Conservation (phyloP, 2,797 vertebrate species). For the Mormyrus proboscirostris region DNA sequence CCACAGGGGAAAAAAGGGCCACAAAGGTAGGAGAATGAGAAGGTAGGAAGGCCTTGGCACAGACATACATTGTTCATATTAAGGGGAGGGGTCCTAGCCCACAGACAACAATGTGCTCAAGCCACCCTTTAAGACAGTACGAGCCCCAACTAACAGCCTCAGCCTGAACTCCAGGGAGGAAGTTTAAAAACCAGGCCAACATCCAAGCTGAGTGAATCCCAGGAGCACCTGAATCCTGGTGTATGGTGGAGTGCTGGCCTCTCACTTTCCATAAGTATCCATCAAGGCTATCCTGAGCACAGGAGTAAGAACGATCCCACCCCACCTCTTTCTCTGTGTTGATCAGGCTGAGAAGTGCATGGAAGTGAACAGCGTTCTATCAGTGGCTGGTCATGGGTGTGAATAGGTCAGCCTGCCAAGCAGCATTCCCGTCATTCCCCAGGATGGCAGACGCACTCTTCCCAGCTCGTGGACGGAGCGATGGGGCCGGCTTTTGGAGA, state of each 20-base stretch:
- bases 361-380: not conserved
- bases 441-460: not conserved
- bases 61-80: not conserved
- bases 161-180: not conserved
- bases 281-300: not conserved
- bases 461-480: not conserved
- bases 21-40: not conserved
- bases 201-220: not conserved
- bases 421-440: not conserved
- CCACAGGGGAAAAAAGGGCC: not conserved
- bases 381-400: not conserved
- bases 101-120: not conserved
- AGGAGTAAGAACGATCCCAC: not conserved
- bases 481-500: not conserved
- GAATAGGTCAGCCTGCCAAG: not conserved
- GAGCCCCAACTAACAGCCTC: not conserved
- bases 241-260: not conserved
- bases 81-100: not conserved
- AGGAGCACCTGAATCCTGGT: not conserved
- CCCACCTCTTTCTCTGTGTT: not conserved
- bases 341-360: not conserved
- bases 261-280: not conserved
- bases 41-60: not conserved
- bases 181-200: not conserved
- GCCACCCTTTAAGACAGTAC: not conserved